phyloP scores from a whole-genome alignment of 2,797 vertebrate genomes.

The Pipistrellus kuhlii region DNA sequence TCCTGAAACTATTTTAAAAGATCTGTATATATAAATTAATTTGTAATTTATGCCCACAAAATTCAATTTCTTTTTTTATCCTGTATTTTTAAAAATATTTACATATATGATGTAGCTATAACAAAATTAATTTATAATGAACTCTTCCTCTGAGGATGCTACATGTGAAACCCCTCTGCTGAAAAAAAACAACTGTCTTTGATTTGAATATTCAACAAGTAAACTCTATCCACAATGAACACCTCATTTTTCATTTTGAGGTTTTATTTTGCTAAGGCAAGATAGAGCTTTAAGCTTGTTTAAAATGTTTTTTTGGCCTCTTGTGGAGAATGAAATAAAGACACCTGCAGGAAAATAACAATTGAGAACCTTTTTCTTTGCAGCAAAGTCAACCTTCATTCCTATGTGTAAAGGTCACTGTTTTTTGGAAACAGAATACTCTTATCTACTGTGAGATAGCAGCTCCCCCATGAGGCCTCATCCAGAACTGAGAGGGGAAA shows the following conservation, averaged over 20 bases:
- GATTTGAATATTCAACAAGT: constrained; percentile 61
- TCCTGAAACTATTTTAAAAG: not conserved
- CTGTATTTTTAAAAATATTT: constrained; percentile 21
- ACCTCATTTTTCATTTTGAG: constrained; percentile 43
- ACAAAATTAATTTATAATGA: constrained; percentile 52
- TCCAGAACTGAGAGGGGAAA: constrained; percentile 67
- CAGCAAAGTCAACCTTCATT: constrained; percentile 77
- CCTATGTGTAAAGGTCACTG: constrained; percentile 69
- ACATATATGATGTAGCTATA: not conserved
- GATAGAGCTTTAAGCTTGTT: constrained; percentile 67
- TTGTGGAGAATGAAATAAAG: constrained; percentile 79
- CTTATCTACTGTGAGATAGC: constrained; percentile 82
- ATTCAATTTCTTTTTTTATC: constrained; percentile 62
- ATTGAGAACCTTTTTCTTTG: constrained; percentile 54
- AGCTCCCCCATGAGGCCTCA: constrained; percentile 86
- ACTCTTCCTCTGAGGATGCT: not conserved
- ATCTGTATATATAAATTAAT: constrained; percentile 58
- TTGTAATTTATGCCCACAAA: constrained; percentile 22
- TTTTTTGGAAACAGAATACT: not conserved
- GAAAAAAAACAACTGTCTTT: constrained; percentile 48
- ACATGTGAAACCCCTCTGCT: not conserved
- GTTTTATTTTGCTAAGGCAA: constrained; percentile 80
- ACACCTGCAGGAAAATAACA: constrained; percentile 75
- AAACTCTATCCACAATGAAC: constrained; percentile 59
- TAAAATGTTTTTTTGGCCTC: constrained; percentile 66